Evolutionary conservation across 1,140 invertebrate species (phyloP).

Genomic region (Drosophila azteca): DNA sequence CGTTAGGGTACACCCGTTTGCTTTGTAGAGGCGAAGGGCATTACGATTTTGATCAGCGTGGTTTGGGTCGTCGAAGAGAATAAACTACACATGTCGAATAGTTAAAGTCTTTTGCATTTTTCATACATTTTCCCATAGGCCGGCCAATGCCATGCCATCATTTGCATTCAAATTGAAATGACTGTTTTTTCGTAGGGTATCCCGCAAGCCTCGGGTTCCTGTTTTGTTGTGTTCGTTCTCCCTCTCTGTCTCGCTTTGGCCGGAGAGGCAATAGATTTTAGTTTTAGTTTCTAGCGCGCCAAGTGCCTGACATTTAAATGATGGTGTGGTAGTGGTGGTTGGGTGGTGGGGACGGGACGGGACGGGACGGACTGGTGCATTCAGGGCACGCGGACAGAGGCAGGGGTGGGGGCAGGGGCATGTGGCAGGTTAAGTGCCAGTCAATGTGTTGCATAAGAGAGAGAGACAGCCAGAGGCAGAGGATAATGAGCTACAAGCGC

Average conservation of each 20-base stretch:
- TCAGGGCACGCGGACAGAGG: no score
- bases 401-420: neutral
- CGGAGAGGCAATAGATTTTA: constrained; percentile 10
- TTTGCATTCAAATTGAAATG: no score
- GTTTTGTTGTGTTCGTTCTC: neutral
- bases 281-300: constrained; percentile 65
- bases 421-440: constrained; percentile 67
- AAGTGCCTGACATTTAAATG: constrained; percentile 79
- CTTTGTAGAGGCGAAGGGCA: no score
- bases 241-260: neutral
- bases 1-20: no score
- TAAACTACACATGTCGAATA: no score
- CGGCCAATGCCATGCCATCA: no score
- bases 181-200: no score
- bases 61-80: no score
- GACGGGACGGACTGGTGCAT: neutral
- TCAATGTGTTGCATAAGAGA: constrained; percentile 36
- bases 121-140: no score
- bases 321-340: neutral
- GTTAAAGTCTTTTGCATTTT: no score
- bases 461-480: neutral
- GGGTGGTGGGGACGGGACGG: neutral
- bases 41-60: no score
- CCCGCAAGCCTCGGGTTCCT: no score
- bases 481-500: constrained; percentile 46